phyloP scores from a whole-genome alignment of 2,797 vertebrate genomes.

The Oceanodroma leucorhoa region DNA sequence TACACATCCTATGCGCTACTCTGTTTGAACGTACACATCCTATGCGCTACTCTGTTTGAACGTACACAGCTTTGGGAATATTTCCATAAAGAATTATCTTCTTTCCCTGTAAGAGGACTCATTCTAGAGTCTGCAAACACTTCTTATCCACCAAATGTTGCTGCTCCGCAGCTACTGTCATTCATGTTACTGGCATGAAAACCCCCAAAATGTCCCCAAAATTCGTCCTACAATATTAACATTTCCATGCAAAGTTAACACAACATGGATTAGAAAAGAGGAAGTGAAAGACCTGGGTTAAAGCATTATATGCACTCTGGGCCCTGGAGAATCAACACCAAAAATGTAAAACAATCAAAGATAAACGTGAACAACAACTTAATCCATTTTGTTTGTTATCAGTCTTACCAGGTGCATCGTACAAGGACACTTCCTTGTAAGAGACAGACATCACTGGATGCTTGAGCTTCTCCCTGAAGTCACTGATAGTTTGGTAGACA shows the following conservation, averaged over 20 bases:
- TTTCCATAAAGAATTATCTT: neutral
- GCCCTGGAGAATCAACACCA: neutral
- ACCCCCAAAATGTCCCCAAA: neutral
- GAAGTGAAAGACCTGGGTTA: neutral
- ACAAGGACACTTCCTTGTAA: conserved; percentile 90
- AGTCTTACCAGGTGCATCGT: conserved; percentile 86
- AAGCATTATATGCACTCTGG: neutral
- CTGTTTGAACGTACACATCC: neutral
- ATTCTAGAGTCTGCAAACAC: neutral
- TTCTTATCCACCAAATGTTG: neutral
- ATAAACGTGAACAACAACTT: neutral
- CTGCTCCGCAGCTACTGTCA: neutral
- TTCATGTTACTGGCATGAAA: neutral
- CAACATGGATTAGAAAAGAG: neutral
- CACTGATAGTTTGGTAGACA: conserved; percentile 94
- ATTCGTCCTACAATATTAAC: rapidly evolving
- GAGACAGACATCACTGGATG: conserved; percentile 96
- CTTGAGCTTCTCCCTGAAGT: conserved; percentile 91
- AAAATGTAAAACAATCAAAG: neutral
- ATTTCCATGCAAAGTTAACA: neutral
- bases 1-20: neutral
- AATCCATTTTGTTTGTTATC: neutral
- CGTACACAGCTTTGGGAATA: neutral
- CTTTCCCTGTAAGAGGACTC: neutral
- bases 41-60: neutral